Conservation (phyloP, 2,113 vertebrate species). For the Syngnathus scovelli region DNA sequence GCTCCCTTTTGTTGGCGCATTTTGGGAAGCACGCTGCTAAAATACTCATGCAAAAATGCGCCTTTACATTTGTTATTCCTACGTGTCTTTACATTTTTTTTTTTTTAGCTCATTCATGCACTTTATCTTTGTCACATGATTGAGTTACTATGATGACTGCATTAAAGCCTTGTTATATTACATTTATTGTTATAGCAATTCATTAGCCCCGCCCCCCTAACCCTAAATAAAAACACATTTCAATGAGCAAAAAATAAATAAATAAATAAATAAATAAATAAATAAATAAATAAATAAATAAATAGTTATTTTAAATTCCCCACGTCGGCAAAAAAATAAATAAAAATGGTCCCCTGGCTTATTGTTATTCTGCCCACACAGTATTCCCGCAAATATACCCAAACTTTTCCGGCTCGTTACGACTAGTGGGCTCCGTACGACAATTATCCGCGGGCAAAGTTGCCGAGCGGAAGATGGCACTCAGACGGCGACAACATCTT, state of each 20-base stretch:
- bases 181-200: too few relatives aligned
- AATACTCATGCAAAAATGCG: too few relatives aligned
- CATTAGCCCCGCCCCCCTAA: too few relatives aligned
- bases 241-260: not conserved
- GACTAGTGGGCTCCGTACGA: constrained; percentile 36
- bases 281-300: not conserved
- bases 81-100: too few relatives aligned
- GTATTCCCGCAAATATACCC: constrained; percentile 4
- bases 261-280: not conserved
- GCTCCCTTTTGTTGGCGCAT: too few relatives aligned
- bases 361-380: not conserved
- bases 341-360: not conserved
- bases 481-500: constrained; percentile 34
- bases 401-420: constrained; percentile 39
- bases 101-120: too few relatives aligned
- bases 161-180: too few relatives aligned
- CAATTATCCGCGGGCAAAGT: constrained; percentile 51
- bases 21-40: too few relatives aligned
- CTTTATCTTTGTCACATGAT: too few relatives aligned
- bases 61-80: too few relatives aligned
- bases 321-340: not conserved
- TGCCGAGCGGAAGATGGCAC: constrained; percentile 15
- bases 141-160: too few relatives aligned
- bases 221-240: too few relatives aligned
- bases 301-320: not conserved